These are phyloP conservation scores for Dysmachus trigonus DNA, from an alignment of 2,888 invertebrate species.

Conservation along the genomic window DNA sequence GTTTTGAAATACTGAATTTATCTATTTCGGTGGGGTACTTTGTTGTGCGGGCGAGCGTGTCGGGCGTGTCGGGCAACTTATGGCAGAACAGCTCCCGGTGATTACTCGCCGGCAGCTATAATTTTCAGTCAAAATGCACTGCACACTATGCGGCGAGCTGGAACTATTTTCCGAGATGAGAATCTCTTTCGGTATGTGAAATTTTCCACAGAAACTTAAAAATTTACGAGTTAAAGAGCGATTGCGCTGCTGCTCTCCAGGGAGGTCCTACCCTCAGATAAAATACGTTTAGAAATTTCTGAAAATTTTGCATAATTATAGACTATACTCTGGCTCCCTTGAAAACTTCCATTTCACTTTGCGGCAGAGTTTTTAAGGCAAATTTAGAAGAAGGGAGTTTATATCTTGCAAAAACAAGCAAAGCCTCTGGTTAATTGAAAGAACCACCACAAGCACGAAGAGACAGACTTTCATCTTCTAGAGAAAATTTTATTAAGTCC, in stretches of 20 bases:
- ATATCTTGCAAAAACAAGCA: not conserved
- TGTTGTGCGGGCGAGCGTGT: not conserved
- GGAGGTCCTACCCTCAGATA: not conserved
- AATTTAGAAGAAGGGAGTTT: not conserved
- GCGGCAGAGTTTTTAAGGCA: not conserved
- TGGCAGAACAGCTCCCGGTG: not conserved
- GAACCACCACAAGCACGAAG: not conserved
- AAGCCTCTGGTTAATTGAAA: not conserved
- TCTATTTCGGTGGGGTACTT: not conserved
- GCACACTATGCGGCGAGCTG: not conserved
- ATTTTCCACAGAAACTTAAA: not conserved
- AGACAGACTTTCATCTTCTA: not conserved
- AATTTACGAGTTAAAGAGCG: not conserved
- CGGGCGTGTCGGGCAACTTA: conserved; percentile 10
- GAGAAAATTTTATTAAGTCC: not conserved
- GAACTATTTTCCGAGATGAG: not conserved
- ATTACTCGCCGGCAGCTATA: conserved; percentile 9
- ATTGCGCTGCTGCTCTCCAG: not conserved
- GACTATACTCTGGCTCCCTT: not conserved
- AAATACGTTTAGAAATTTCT: not conserved
- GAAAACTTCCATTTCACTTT: not conserved
- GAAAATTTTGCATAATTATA: not conserved
- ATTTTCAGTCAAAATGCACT: not conserved
- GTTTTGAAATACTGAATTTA: conserved; percentile 18
- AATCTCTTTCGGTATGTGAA: not conserved